Evolutionary conservation across 2,113 vertebrate species (phyloP).

Genomic region (Lophotis ruficrista): DNA sequence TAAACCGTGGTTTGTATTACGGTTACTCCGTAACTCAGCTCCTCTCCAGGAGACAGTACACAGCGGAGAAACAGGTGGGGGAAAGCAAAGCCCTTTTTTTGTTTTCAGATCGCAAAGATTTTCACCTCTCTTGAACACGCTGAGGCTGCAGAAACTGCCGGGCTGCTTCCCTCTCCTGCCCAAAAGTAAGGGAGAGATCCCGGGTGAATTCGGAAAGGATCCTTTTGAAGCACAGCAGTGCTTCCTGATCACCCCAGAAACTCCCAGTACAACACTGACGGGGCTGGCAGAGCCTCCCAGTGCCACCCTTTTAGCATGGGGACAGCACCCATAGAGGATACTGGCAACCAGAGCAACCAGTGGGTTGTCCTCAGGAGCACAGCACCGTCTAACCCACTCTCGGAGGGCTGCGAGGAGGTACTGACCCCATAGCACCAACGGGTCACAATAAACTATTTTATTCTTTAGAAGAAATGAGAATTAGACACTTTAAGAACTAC

Average conservation of each 20-base stretch:
- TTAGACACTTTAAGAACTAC: no score
- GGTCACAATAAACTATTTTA: background rate
- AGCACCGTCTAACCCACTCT: fast-evolving
- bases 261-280: no score
- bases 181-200: background rate
- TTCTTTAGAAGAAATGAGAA: no score
- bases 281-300: background rate
- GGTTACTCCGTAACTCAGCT: background rate
- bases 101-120: background rate
- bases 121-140: background rate
- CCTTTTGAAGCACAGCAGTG: background rate
- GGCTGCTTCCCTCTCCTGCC: background rate
- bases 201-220: background rate
- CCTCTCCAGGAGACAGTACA: background rate
- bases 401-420: background rate
- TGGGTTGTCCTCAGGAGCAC: background rate
- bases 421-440: background rate
- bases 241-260: background rate
- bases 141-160: background rate
- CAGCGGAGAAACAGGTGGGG: background rate
- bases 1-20: background rate
- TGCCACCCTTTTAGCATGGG: background rate
- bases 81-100: fast-evolving
- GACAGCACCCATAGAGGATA: background rate
- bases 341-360: fast-evolving